Conservation (phyloP, 2,113 vertebrate species). For the Corvus cornix region DNA sequence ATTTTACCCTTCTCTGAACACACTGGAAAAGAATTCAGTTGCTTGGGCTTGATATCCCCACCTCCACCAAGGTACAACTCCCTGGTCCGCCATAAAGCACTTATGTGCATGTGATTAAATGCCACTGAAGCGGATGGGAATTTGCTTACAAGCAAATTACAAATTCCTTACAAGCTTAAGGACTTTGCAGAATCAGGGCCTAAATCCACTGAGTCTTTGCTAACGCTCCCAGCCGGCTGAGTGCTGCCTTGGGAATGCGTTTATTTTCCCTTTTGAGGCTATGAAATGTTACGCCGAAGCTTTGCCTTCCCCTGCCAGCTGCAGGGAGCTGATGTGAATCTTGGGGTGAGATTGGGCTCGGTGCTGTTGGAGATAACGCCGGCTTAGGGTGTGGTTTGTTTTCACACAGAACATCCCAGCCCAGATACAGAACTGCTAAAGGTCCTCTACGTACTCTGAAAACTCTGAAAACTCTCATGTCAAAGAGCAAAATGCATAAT, state of each 20-base stretch:
- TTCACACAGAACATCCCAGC: neutral
- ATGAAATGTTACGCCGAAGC: neutral
- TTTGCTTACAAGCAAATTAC: conserved; percentile 59
- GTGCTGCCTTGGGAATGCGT: conserved; percentile 17
- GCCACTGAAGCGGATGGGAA: neutral
- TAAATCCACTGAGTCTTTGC: conserved; percentile 32
- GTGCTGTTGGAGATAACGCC: neutral
- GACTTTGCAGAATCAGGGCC: conserved; percentile 47
- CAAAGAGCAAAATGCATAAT: neutral
- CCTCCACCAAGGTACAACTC: neutral
- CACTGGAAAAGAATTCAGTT: neutral
- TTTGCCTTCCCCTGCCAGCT: neutral
- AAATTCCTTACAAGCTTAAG: conserved; percentile 57
- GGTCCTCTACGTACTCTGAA: neutral
- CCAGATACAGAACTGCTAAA: neutral
- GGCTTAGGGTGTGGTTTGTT: neutral
- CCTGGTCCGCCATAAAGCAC: neutral
- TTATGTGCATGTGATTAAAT: conserved; percentile 23
- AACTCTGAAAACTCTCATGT: neutral
- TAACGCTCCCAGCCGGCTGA: neutral
- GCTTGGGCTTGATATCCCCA: neutral
- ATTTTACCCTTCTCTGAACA: neutral
- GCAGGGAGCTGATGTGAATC: neutral
- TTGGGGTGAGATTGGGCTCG: neutral
- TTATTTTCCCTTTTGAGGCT: conserved; percentile 34